phyloP scores from a whole-genome alignment of 2,888 invertebrate species.

The Leucoma salicis region DNA sequence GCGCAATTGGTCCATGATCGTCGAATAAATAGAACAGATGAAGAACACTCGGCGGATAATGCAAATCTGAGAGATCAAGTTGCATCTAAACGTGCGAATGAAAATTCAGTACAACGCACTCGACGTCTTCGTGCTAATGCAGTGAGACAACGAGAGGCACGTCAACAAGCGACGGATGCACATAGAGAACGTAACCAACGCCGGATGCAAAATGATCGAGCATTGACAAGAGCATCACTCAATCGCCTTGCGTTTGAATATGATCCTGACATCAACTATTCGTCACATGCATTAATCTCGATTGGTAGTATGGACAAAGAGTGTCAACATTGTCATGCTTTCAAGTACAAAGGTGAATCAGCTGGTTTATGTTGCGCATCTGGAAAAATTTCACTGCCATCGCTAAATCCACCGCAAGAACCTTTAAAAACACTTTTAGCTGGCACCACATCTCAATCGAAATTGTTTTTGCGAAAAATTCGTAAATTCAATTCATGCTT shows the following conservation, averaged over 20 bases:
- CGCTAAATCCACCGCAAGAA: not conserved
- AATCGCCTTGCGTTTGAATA: conserved; percentile 32
- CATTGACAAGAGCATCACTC: conserved; percentile 32
- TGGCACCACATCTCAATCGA: conserved; percentile 4
- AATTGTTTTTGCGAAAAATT: conserved; percentile 1
- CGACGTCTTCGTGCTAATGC: not conserved
- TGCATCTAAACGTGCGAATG: not conserved
- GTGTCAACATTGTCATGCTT: conserved; percentile 5
- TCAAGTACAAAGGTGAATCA: conserved; percentile 3
- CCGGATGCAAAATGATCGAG: not conserved
- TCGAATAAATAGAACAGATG: not conserved
- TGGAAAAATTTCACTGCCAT: conserved; percentile 16
- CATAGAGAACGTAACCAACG: too few relatives aligned
- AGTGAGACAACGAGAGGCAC: not conserved
- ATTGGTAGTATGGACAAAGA: conserved; percentile 7
- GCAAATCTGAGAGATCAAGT: not conserved
- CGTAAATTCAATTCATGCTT: conserved; percentile 2
- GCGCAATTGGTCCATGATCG: conserved; percentile 1
- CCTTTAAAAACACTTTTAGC: conserved; percentile 13
- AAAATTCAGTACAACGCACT: not conserved
- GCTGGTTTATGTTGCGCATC: conserved; percentile 6
- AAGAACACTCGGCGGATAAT: not conserved
- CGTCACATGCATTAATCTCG: conserved; percentile 24
- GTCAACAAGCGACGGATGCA: too few relatives aligned
- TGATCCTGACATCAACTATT: conserved; percentile 31